Conservation (phyloP, 2,797 vertebrate species). For the Glyptemys insculpta region DNA sequence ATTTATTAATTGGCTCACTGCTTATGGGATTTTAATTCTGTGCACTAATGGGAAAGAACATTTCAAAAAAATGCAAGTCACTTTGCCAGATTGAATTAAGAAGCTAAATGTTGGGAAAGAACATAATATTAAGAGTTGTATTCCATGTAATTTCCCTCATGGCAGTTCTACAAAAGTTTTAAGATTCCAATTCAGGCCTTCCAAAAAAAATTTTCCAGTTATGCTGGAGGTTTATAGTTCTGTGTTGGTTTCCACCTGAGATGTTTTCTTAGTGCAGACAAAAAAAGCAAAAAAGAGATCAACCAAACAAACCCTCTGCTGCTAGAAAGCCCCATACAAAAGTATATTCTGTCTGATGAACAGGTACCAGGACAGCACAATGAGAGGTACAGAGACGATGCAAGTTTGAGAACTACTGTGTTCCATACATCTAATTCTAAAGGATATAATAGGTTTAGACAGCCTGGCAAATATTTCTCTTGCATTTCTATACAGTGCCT, state of each 20-base stretch:
- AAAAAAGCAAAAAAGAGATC: background rate
- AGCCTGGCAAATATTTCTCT: background rate
- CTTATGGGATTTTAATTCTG: background rate
- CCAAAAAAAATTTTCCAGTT: background rate
- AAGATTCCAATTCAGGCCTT: background rate
- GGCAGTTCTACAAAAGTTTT: accelerated
- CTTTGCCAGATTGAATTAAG: background rate
- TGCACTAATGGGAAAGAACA: background rate
- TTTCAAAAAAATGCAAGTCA: background rate
- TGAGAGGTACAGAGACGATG: background rate
- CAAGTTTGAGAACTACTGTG: background rate
- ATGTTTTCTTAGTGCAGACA: background rate
- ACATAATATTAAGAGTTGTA: background rate
- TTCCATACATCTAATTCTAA: background rate
- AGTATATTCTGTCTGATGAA: background rate
- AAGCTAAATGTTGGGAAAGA: background rate
- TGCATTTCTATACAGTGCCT: background rate
- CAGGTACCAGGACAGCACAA: background rate
- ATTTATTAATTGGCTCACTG: background rate
- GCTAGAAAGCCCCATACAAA: background rate
- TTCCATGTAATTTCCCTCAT: background rate
- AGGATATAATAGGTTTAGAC: background rate
- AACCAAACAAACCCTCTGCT: background rate
- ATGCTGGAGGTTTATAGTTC: background rate
- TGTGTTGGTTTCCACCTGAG: background rate